Percentiles rank a stretch among this genome's conserved stretches.
phyloP scores from a whole-genome alignment of 2,113 vertebrate species.

The Mesocricetus auratus region DNA sequence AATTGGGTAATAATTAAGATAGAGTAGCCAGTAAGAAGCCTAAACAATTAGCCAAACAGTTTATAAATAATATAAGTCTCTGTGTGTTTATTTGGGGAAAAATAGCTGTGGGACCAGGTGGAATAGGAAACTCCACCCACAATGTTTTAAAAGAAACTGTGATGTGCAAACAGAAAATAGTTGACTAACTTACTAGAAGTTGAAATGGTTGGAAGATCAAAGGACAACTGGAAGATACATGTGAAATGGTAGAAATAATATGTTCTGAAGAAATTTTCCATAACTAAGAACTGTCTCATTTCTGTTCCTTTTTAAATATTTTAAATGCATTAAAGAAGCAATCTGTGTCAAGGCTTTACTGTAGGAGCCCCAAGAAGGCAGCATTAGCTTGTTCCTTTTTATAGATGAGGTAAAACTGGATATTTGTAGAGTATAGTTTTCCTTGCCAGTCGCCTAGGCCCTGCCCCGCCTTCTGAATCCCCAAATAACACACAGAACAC shows the following conservation, averaged over 20 bases:
- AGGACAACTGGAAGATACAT: constrained; percentile 51
- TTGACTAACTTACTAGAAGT: constrained; percentile 63
- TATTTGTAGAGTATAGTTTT: no score
- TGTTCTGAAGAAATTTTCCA: constrained; percentile 40
- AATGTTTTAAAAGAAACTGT: not conserved
- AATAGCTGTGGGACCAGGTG: no score
- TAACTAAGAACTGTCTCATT: constrained; percentile 4
- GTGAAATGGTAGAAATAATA: constrained; percentile 23
- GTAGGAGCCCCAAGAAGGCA: not conserved
- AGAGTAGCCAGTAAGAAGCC: no score
- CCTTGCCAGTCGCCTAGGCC: no score
- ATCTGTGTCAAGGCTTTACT: not conserved
- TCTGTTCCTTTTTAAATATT: not conserved
- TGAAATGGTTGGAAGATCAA: constrained; percentile 37
- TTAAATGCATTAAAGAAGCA: not conserved
- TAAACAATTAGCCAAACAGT: no score
- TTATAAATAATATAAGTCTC: no score
- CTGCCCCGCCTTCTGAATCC: no score
- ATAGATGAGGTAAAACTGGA: not conserved
- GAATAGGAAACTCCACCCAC: no score
- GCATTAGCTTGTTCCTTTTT: not conserved
- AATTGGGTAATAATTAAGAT: no score
- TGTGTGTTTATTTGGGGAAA: no score
- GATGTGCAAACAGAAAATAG: constrained; percentile 26
- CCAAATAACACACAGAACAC: no score